Conservation (phyloP, 2,797 vertebrate genomes). For the Xiphophorus birchmanni region DNA sequence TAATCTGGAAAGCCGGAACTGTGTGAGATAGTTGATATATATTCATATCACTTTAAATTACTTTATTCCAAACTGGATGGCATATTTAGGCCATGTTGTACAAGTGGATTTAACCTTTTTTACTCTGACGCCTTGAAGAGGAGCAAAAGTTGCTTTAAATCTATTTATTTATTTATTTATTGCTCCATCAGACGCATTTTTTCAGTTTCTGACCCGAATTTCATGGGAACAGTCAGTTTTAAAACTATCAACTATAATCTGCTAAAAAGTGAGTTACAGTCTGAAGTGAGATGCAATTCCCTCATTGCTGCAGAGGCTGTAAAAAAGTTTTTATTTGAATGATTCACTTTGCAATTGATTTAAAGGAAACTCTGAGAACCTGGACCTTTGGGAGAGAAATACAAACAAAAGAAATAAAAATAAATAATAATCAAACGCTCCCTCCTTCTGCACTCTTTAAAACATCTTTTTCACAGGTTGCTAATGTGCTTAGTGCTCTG, state of each 20-base stretch:
- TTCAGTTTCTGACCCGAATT: neutral
- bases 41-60: neutral
- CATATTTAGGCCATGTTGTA: neutral
- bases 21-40: neutral
- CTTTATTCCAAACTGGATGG: slow-evolving; percentile 1
- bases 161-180: neutral
- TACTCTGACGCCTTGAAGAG: neutral
- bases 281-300: neutral
- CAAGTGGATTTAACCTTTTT: neutral
- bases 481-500: slow-evolving; percentile 41
- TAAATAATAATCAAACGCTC: neutral
- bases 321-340: neutral
- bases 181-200: neutral
- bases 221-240: neutral
- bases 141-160: neutral
- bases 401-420: neutral
- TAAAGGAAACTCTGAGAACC: neutral
- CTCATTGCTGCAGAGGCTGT: neutral
- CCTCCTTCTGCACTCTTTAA: slow-evolving; percentile 12
- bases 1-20: slow-evolving; percentile 10
- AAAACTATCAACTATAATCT: neutral
- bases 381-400: slow-evolving; percentile 4
- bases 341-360: neutral
- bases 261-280: neutral
- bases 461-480: slow-evolving; percentile 38